phyloP scores from a whole-genome alignment of 2,113 vertebrate species.

The Manacus vitellinus region DNA sequence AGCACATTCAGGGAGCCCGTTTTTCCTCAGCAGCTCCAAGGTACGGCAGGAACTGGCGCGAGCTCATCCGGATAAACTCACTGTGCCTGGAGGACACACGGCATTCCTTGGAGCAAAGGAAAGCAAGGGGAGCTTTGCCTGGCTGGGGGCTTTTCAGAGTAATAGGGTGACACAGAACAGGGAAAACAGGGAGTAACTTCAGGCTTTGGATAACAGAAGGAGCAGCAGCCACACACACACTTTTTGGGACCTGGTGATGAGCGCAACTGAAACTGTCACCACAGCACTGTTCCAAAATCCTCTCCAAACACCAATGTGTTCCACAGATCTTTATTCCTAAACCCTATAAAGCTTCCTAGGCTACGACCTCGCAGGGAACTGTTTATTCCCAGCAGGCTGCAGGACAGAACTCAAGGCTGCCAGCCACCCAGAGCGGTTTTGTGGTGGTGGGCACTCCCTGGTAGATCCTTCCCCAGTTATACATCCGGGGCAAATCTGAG shows the following conservation, averaged over 20 bases:
- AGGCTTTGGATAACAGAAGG: background rate
- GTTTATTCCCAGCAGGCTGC: background rate
- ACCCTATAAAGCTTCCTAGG: background rate
- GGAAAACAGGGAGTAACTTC: background rate
- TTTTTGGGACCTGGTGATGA: background rate
- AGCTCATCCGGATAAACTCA: background rate
- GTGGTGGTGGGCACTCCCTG: fast-evolving
- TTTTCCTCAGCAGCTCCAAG: background rate
- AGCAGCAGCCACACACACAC: background rate
- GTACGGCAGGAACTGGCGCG: fast-evolving
- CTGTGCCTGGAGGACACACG: background rate
- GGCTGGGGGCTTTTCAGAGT: background rate
- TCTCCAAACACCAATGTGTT: background rate
- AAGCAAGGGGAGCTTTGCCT: background rate
- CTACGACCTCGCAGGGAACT: background rate
- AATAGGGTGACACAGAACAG: fast-evolving
- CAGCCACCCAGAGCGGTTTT: background rate
- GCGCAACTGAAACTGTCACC: background rate
- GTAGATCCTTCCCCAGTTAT: background rate
- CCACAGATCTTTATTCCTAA: background rate
- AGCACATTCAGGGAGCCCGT: background rate
- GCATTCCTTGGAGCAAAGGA: background rate
- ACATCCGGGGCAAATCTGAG: background rate
- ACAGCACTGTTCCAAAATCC: background rate
- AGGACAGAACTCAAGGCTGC: background rate